phyloP scores from a whole-genome alignment of 2,888 invertebrate species.

The Muschampia plurimacula region DNA sequence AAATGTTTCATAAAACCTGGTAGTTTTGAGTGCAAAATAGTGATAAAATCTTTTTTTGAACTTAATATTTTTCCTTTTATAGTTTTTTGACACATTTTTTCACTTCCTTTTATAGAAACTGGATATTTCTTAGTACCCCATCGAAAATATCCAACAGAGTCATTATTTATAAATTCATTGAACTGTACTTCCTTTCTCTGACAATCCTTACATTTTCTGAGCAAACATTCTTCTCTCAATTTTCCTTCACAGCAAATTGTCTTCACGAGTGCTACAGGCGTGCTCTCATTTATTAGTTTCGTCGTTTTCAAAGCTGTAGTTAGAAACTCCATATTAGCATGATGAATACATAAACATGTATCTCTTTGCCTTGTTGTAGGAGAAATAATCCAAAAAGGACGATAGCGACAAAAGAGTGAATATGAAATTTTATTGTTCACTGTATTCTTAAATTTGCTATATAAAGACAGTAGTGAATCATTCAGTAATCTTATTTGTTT shows the following conservation, averaged over 20 bases:
- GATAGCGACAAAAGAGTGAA: too few relatives aligned
- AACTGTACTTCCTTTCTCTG: slow-evolving; percentile 14
- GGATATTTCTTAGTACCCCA: slow-evolving; percentile 10
- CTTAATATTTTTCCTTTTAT: not conserved
- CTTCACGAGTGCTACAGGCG: not conserved
- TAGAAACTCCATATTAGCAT: not conserved
- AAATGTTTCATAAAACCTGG: not conserved
- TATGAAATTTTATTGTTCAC: not conserved
- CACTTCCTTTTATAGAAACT: not conserved
- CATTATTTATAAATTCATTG: slow-evolving; percentile 15
- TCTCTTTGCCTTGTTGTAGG: slow-evolving; percentile 4
- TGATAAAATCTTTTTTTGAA: not conserved
- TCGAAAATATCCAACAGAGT: slow-evolving; percentile 16
- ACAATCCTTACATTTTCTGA: slow-evolving; percentile 18
- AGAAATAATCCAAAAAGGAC: too few relatives aligned
- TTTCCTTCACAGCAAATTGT: slow-evolving; percentile 1
- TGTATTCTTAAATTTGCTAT: not conserved
- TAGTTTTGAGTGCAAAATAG: not conserved
- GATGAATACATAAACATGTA: slow-evolving; percentile 9
- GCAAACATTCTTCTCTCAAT: slow-evolving; percentile 6
- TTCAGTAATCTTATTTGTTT: not conserved
- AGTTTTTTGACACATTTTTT: not conserved
- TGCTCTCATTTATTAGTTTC: too few relatives aligned
- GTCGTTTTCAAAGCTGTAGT: too few relatives aligned
- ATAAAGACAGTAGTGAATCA: not conserved